Evolutionary conservation across 2,113 vertebrate genomes (phyloP), one percentile per base, ranked within the genome.

Genomic region (Megalops atlanticus): DNA sequence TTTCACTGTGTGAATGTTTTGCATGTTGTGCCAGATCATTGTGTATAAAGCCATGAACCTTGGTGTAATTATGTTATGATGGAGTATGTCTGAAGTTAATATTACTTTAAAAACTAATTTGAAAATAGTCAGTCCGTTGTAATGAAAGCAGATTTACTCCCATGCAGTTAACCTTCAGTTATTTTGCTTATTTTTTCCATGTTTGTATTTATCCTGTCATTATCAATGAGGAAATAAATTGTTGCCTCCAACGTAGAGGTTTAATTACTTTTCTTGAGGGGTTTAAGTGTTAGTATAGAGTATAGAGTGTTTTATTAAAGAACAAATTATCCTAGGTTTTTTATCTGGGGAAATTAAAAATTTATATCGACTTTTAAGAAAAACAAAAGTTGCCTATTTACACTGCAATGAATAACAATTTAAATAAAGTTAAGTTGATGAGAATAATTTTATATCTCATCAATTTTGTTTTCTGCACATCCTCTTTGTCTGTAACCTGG

Each of bases 181-280:
- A 41, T 77, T 88, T 78, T 18, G 40, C 1, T 68, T 38, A 18
- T 68, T 47, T 36, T 36, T 24, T 33, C 45, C 35, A 73, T 33
- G 49, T 80, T 78, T 78, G 49, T 80, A 36, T 78, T 58, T 79
- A 72, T 80, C 78, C 40, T 43, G 43, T 73, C 40, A 45, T 74
- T 85, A 85, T 85, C 81, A 80, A 49, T 18, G 64, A 71, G 64
- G 74, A 75, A 74, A 80, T 74, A 86, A 78, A 84, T 71, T 47
- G 52, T 79, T 86, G 69, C 78, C 84, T 73, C 75, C 78, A 74
- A 74, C 10, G 1, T 72, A 64, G 15, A 27, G 78, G 71, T 74
- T 83, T 87, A 88, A 88, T 91, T 84, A 89, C 79, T 78, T 81
- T 86, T 85, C 78, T 81, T 39, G 49, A 64, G 80, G 75, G 47